These are phyloP conservation scores for Micromussa lordhowensis DNA, from an alignment of 92 coral and sea anemone species.

Conservation along the genomic window DNA sequence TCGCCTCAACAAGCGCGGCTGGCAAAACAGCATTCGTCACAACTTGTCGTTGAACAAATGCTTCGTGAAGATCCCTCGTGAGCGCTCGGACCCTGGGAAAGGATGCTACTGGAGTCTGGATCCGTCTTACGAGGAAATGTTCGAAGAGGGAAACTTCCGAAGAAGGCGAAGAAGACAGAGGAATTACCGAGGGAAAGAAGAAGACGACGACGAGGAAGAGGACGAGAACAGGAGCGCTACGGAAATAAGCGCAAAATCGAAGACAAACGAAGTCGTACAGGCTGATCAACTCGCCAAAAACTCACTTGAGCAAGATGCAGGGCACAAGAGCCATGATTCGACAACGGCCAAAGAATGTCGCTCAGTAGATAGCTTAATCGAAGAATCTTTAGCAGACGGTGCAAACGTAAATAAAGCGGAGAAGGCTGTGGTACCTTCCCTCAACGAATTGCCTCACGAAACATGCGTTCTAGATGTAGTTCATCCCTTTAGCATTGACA, in stretches of 20 bases:
- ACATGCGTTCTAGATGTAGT: not conserved
- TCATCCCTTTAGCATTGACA: conserved; percentile 42
- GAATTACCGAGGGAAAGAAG: conserved; percentile 35
- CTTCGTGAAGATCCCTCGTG: conserved; percentile 94
- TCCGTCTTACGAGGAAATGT: conserved; percentile 94
- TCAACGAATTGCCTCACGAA: not conserved
- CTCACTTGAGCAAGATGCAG: not conserved
- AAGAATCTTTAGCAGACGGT: not conserved
- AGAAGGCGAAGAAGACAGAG: conserved; percentile 82
- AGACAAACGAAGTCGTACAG: not conserved
- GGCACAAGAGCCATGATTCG: not conserved
- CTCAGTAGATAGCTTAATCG: not conserved
- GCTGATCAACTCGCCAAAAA: not conserved
- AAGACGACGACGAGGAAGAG: conserved; percentile 40
- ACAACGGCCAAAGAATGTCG: not conserved
- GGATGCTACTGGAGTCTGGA: conserved; percentile 98
- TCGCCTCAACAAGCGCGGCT: conserved; percentile 95
- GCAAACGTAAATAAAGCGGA: not conserved
- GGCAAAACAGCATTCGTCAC: conserved; percentile 99
- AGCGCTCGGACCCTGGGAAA: conserved; percentile 94
- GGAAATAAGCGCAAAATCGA: not conserved
- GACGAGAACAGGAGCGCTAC: not conserved
- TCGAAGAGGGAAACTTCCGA: conserved; percentile 97
- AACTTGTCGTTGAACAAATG: conserved; percentile 96
- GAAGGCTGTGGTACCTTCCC: not conserved